A percentile compares a stretch with the other conserved stretches of the same genome.
phyloP scores from a whole-genome alignment of 2,113 vertebrate genomes.

The Alethe diademata region DNA sequence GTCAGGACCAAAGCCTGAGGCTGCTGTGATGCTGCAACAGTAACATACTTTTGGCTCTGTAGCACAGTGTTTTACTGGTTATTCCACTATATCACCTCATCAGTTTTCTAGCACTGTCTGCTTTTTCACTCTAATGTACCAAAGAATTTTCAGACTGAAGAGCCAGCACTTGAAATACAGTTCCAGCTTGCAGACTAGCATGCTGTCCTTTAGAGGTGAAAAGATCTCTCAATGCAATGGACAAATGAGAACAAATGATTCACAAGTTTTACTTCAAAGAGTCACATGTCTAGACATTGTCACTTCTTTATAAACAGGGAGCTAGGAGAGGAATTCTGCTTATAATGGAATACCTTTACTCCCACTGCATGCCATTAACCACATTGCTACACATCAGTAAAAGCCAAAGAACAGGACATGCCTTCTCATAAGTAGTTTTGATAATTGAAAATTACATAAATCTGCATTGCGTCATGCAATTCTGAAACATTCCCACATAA shows the following conservation, averaged over 20 bases:
- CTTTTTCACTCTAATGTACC: not conserved
- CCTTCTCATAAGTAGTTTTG: not conserved
- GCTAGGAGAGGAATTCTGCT: not conserved
- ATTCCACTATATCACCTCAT: not conserved
- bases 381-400: not conserved
- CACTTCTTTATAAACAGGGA: not conserved
- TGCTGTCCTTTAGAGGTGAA: not conserved
- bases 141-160: not conserved
- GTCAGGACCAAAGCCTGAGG: not conserved
- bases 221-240: not conserved
- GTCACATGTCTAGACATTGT: not conserved
- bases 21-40: not conserved
- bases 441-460: not conserved
- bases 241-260: not conserved
- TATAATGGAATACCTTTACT: not conserved
- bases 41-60: not conserved
- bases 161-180: not conserved
- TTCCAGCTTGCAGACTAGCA: not conserved
- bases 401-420: not conserved
- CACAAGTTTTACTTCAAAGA: not conserved
- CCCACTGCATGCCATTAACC: not conserved
- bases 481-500: not conserved
- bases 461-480: not conserved
- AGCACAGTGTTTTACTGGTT: not conserved
- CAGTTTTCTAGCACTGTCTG: not conserved